phyloP scores from a whole-genome alignment of 2,888 invertebrate species.

The Odiellus spinosus region DNA sequence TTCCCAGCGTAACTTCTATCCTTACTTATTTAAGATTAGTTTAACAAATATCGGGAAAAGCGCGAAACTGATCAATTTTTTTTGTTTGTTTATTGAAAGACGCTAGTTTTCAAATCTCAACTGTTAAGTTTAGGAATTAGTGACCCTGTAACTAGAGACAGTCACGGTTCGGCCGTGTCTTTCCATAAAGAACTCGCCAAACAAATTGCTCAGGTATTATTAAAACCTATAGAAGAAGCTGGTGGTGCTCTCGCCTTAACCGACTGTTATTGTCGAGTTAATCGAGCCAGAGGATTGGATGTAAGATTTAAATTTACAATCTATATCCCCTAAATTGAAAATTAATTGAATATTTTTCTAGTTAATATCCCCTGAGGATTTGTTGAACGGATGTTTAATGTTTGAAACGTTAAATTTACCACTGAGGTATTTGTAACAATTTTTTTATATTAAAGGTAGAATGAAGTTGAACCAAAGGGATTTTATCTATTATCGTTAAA shows the following conservation, averaged over 20 bases:
- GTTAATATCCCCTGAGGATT: constrained; percentile 89
- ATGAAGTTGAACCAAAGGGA: background rate
- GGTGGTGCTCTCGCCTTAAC: constrained; percentile 94
- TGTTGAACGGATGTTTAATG: constrained; percentile 71
- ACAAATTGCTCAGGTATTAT: constrained; percentile 66
- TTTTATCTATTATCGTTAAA: constrained; percentile 31
- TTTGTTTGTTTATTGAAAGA: constrained; percentile 37
- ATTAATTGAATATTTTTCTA: constrained; percentile 19
- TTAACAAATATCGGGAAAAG: too few species aligned
- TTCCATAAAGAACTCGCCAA: constrained; percentile 70
- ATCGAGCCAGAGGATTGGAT: constrained; percentile 87
- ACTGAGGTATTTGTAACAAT: constrained; percentile 13
- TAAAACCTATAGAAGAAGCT: constrained; percentile 63
- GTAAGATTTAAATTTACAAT: constrained; percentile 25
- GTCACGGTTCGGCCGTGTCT: constrained; percentile 65
- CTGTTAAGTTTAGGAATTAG: constrained; percentile 91
- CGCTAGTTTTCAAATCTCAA: constrained; percentile 86
- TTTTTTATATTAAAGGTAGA: background rate
- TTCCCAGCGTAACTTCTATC: too few species aligned
- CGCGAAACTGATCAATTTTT: too few species aligned
- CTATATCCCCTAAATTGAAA: background rate
- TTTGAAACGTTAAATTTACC: constrained; percentile 35
- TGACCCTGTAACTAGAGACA: constrained; percentile 89
- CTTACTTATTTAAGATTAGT: too few species aligned
- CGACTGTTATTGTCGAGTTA: constrained; percentile 92